Evolutionary conservation across 2,888 invertebrate species (phyloP).

Genomic region (Panopea generosa): DNA sequence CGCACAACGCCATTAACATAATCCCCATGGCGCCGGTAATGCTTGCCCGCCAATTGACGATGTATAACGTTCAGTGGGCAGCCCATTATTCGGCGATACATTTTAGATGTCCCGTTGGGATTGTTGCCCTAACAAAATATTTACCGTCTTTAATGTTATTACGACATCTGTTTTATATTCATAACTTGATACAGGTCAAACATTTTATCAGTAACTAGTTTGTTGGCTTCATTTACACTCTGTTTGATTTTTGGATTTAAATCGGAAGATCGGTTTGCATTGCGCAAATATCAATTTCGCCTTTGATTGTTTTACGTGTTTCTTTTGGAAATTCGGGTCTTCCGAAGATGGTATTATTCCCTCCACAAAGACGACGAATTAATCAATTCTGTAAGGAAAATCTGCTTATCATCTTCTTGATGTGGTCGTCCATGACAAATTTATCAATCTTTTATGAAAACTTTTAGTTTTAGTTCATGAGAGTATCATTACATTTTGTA

Average conservation of each 20-base stretch:
- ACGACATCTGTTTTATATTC: constrained; percentile 53
- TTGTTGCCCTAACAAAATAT: constrained; percentile 18
- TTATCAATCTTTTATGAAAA: no score
- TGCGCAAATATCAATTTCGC: constrained; percentile 50
- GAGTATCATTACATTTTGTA: no score
- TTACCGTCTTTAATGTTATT: constrained; percentile 34
- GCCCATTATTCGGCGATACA: neutral
- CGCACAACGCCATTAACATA: no score
- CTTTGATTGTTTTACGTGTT: constrained; percentile 62
- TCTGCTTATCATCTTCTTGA: no score
- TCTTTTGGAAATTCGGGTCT: constrained; percentile 28
- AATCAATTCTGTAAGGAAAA: neutral
- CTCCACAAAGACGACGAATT: neutral
- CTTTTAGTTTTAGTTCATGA: no score
- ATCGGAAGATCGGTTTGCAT: constrained; percentile 35
- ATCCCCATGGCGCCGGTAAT: neutral
- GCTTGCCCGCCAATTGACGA: neutral
- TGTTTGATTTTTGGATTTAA: constrained; percentile 48
- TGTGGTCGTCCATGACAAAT: no score
- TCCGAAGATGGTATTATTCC: neutral
- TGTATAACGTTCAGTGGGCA: neutral
- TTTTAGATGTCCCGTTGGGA: constrained; percentile 11
- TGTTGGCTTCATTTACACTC: constrained; percentile 40
- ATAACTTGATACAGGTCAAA: constrained; percentile 53
- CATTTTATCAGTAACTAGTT: constrained; percentile 52